Base-by-base conservation (phyloP, 2,797 vertebrate species). In the Chelon auratus region DNA sequence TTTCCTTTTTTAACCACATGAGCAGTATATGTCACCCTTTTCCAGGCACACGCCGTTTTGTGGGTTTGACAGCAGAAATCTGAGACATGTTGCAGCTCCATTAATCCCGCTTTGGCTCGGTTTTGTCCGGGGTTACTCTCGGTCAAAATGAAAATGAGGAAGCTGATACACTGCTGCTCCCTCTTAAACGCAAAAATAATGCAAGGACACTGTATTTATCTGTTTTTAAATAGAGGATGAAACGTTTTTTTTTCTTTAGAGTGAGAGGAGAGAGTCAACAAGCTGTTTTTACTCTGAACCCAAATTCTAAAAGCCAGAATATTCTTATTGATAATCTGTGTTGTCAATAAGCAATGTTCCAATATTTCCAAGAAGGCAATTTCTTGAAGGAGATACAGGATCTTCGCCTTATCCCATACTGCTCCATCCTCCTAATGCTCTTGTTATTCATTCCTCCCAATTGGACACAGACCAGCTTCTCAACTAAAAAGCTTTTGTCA, bases 131-230 rank as follows among this genome's bases (percentile, higher is more conserved):
- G 80, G 78, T 91, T 84, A 89, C 82, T 80, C 1, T 75, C 73
- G 86, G 82, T 77, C 74, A 89, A 45, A 57, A 10, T 24, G 50
- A 37, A 68, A 81, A 77, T 4, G 30, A 75, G 66, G 68, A 81
- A 66, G 55, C 30, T 45, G 45, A 2, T 26, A 8, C 14, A 20
- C 15, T 10, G 57, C 63, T 9, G 30, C 2, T 36, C 22, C 26
- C 22, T 13, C 45, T 68, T 24, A 2, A 36, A 48, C 6, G 1
- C 9, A 9, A 15, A 62, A 54, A 45, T 1, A 15, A 40, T 8
- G 14, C 1, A 13, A 39, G 22, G 36, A 4, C 33, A 9, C 11
- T n/a, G 15, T 13, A 14, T 6, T 15, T 8, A 2, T 47, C 7
- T 47, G 0, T 47, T 18, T 47, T 18, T 47, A 4, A 33, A 6